Evolutionary conservation across 2,888 invertebrate genomes (phyloP).

Genomic region (Halictus ligatus): DNA sequence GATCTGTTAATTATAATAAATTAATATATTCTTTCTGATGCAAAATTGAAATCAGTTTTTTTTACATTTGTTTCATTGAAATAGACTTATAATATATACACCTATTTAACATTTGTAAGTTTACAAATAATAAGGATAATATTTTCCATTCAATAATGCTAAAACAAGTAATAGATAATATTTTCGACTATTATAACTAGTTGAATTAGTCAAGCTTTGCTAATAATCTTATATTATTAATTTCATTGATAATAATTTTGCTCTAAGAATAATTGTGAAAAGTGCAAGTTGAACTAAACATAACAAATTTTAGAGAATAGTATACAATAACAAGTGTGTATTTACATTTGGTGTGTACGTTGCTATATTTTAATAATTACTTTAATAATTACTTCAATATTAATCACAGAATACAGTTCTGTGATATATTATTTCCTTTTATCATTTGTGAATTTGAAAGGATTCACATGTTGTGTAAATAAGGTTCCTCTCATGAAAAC

Average conservation of each 20-base stretch:
- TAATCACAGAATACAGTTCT: constrained; percentile 20
- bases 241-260: constrained; percentile 22
- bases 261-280: constrained; percentile 7
- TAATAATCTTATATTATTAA: constrained; percentile 26
- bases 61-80: constrained; percentile 10
- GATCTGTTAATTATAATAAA: constrained; percentile 24
- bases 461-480: constrained; percentile 1
- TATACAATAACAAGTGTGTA: constrained; percentile 16
- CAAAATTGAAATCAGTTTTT: constrained; percentile 22
- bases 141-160: background rate
- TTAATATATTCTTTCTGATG: constrained; percentile 26
- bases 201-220: constrained; percentile 4
- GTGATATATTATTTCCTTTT: background rate
- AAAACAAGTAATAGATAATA: constrained; percentile 13
- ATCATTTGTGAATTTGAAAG: constrained; percentile 17
- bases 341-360: constrained; percentile 14
- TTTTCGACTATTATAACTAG: background rate
- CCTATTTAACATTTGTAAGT: constrained; percentile 23
- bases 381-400: background rate
- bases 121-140: constrained; percentile 11
- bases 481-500: constrained; percentile 26
- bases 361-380: constrained; percentile 7
- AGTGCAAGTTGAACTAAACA: constrained; percentile 14
- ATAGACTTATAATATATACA: constrained; percentile 30
- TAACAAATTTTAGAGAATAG: constrained; percentile 3